Base-by-base conservation (phyloP, 2,113 vertebrate genomes). In the Malurus elegans region DNA sequence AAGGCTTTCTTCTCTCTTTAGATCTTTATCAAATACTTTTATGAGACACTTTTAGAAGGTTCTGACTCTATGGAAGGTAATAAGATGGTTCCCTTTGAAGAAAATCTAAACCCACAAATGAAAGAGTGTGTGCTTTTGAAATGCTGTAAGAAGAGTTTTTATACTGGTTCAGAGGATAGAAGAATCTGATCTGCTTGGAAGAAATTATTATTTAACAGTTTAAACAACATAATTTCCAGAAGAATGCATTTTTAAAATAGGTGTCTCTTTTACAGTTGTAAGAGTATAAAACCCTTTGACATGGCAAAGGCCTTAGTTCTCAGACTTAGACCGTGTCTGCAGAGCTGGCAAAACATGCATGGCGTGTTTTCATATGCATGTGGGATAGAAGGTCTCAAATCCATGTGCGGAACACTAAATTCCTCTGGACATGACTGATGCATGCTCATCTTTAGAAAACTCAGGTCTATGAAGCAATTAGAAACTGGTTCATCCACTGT, bases 21-120 rank as follows among this genome's bases (percentile, higher is more conserved):
- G 86, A 96, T 96, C 96, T 96, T 89, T 94, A 94, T 96, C 78
- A 96, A 88, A 94, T 74, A 90, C 89, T 94, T 97, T 90, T 93
- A 54, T 96, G 83, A 93, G 42, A 76, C 67, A 70, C 36, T 93
- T 95, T 87, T 66, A 85, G 85, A 95, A 90, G 56, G 47, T 95
- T 96, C 76, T 95, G 85, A 74, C 94, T 93, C 38, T 83, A 32
- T 1, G 15, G 66, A 95, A 92, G 38, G 72, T 90, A 93, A 76
- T 86, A 94, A 86, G 88, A 93, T 48, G 51, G 61, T 69, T 97
- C 31, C 12, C 76, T 95, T 96, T 97, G 95, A 97, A 97, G 94
- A 94, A 96, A 96, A 94, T 32, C 91, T 90, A 94, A 93, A 95
- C 47, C 58, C 40, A 81, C 44, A 94, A 93, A 93, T 95, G 85